Evolutionary conservation across 37 sponge, comb jelly and placozoan species (phyloP).

Genomic region (Haliclona indistincta): DNA sequence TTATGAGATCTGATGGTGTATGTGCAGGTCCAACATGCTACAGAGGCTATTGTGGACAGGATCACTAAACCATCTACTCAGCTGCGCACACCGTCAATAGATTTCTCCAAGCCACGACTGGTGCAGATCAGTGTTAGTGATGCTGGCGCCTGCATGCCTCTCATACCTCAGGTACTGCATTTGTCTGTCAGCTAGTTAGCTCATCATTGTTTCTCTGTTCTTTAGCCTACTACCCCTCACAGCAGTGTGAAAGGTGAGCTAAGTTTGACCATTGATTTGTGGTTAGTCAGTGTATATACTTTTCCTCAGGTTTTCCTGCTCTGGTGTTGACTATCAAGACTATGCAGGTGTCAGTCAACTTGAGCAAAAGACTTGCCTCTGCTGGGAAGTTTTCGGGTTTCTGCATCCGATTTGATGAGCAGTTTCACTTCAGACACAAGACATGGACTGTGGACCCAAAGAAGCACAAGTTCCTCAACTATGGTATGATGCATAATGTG

Average conservation of each 20-base stretch:
- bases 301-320: conserved; percentile 57
- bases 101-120: conserved; percentile 77
- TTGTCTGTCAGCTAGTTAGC: neutral
- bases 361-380: conserved; percentile 59
- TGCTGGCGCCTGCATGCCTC: conserved; percentile 79
- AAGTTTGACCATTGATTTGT: neutral
- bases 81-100: conserved; percentile 50
- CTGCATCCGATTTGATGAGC: conserved; percentile 69
- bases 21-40: conserved; percentile 62
- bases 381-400: conserved; percentile 62
- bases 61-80: conserved; percentile 32
- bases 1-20: neutral
- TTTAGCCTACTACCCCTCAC: conserved; percentile 16
- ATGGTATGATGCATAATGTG: conserved; percentile 8
- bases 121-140: conserved; percentile 81
- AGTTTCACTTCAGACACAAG: conserved; percentile 62
- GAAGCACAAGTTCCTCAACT: conserved; percentile 50
- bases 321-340: conserved; percentile 74
- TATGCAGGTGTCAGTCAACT: conserved; percentile 66
- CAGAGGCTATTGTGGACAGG: conserved; percentile 61
- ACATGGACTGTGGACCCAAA: conserved; percentile 64
- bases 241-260: conserved; percentile 14
- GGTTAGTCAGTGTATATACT: neutral
- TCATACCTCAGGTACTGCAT: conserved; percentile 35
- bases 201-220: neutral